Conservation (phyloP, 2,113 vertebrate genomes). For the Fulica atra region DNA sequence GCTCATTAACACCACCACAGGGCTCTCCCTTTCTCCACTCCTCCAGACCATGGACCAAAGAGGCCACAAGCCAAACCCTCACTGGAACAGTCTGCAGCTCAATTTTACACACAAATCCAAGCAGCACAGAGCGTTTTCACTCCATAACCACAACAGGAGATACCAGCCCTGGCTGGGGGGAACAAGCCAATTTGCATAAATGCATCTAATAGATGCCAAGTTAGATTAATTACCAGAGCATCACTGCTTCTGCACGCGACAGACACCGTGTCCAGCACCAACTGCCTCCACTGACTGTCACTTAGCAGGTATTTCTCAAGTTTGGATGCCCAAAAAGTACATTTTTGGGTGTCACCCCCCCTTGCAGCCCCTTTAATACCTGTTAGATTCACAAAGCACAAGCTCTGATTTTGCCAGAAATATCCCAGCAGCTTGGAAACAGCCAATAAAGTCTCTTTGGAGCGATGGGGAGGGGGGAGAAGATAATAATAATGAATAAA, state of each 20-base stretch:
- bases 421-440: neutral
- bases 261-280: neutral
- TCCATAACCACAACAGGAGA: fast-evolving
- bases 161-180: neutral
- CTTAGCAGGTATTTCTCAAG: neutral
- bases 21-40: neutral
- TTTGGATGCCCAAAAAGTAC: neutral
- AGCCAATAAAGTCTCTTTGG: neutral
- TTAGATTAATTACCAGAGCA: neutral
- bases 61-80: neutral
- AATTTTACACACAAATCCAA: neutral
- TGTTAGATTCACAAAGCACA: neutral
- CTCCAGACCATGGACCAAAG: neutral
- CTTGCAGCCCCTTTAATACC: neutral
- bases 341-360: neutral
- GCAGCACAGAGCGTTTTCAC: neutral
- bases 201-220: neutral
- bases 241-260: too few relatives aligned
- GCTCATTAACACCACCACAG: too few relatives aligned
- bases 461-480: neutral
- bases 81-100: neutral
- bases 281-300: neutral
- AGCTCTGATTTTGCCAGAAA: neutral
- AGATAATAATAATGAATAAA: neutral
- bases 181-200: neutral